Base-by-base conservation (phyloP, 1,140 invertebrate genomes). In the Drosophila ogumai region DNA sequence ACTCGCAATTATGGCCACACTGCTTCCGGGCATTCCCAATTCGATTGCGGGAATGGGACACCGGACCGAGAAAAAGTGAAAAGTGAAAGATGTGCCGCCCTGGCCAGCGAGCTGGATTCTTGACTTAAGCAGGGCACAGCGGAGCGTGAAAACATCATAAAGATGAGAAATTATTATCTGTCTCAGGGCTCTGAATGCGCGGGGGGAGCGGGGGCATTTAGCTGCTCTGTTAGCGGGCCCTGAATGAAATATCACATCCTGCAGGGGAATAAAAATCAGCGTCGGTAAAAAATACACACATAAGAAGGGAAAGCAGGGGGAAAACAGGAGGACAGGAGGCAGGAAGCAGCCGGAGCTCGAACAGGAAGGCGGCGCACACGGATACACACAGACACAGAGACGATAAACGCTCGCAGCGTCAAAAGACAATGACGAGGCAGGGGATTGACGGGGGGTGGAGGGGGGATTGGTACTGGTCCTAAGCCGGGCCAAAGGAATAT, bases 181-280 rank as follows among this genome's bases (percentile, higher is more conserved):
- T 28, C 32, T 38, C 43, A 17, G 43, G 38, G 28, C 43, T n/a
- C 15, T 8, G 25, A n/a, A 4, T 5, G 6, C 13, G 15, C 2
- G 7, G 44, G 44, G 2, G 38, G 32, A 8, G 56, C 25, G 34
- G 47, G 56, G 57, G 69, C 81, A 75, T 86, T 84, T 81, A 84
- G 81, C 50, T 82, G 61, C 59, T 78, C 61, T 73, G 80, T 74
- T 58, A 78, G 79, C 79, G 44, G 73, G 67, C 75, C 63, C 74
- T 87, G 75, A 88, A 88, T 86, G 82, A 88, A 86, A 86, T 86
- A 86, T 87, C 80, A 88, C 84, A 87, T 87, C 82, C 82, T 88
- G 82, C 64, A 52, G 82, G 80, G 79, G 87, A 88, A 87, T 88
- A 87, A 87, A 87, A 87, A 88, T 87, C 82, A 87, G 75, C 82